phyloP scores from a whole-genome alignment of 2,113 vertebrate species.

The Nibea albiflora region DNA sequence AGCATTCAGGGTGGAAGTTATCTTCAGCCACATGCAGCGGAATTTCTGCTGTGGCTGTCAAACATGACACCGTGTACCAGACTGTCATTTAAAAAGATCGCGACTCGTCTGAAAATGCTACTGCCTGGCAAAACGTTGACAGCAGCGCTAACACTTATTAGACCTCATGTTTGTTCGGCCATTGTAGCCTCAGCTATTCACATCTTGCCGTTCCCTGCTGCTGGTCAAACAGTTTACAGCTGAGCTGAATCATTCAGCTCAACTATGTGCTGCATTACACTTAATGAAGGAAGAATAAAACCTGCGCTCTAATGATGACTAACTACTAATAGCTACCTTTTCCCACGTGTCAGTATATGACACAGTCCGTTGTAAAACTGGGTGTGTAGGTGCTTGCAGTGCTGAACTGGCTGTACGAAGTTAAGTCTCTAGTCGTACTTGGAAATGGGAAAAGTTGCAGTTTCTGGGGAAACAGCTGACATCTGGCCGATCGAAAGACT shows the following conservation, averaged over 20 bases:
- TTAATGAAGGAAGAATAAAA: background rate
- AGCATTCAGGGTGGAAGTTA: background rate
- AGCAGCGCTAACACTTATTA: background rate
- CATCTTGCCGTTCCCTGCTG: background rate
- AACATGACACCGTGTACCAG: too few species aligned
- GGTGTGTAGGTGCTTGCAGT: background rate
- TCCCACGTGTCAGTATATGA: background rate
- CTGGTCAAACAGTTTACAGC: background rate
- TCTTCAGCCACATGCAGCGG: background rate
- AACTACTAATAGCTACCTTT: background rate
- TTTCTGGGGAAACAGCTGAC: background rate
- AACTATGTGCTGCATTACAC: too few species aligned
- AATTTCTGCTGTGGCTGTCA: background rate
- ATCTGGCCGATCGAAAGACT: background rate
- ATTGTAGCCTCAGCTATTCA: background rate
- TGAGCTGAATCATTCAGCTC: background rate
- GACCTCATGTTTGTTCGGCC: background rate
- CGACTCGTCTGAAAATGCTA: background rate
- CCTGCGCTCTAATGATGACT: background rate
- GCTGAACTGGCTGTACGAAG: background rate
- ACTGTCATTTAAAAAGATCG: background rate
- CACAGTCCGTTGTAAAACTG: background rate
- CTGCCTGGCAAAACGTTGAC: background rate
- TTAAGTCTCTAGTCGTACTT: background rate
- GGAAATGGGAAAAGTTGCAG: background rate